These are phyloP conservation scores for Brachyistius frenatus DNA, from an alignment of 2,113 vertebrate species.

Conservation along the genomic window DNA sequence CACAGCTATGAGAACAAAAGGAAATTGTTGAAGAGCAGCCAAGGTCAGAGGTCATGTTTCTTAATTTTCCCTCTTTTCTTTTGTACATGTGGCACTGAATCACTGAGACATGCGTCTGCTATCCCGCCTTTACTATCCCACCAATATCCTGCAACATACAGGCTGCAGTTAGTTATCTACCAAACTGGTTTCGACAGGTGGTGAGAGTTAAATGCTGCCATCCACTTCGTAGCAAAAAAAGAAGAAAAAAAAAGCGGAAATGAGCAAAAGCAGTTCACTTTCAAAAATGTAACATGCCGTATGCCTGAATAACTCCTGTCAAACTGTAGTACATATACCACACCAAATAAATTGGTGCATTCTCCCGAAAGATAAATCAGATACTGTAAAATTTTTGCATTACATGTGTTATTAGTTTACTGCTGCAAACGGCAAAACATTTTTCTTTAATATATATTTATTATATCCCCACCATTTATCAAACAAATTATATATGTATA, in stretches of 20 bases:
- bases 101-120: slow-evolving; percentile 75
- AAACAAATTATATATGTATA: too few species aligned
- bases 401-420: slow-evolving; percentile 30
- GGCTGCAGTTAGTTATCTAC: slow-evolving; percentile 72
- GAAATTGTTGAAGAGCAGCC: slow-evolving; percentile 88
- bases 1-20: slow-evolving; percentile 90
- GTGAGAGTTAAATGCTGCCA: slow-evolving; percentile 86
- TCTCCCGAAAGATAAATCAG: slow-evolving; percentile 20
- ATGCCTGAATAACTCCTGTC: slow-evolving; percentile 60
- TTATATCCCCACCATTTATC: too few species aligned
- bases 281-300: slow-evolving; percentile 51
- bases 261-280: slow-evolving; percentile 50
- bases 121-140: neutral
- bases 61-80: slow-evolving; percentile 3
- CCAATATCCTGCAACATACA: neutral
- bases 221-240: slow-evolving; percentile 81
- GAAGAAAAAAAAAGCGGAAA: slow-evolving; percentile 81
- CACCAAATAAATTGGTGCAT: slow-evolving; percentile 25
- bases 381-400: slow-evolving; percentile 21
- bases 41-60: slow-evolving; percentile 87
- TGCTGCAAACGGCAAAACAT: neutral
- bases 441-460: too few species aligned
- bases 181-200: slow-evolving; percentile 89
- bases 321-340: slow-evolving; percentile 27
- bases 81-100: slow-evolving; percentile 59